A percentile compares a stretch with the other conserved stretches of the same genome.
Evolutionary conservation across 2,113 vertebrate genomes (phyloP).

Genomic region (Ursus arctos): DNA sequence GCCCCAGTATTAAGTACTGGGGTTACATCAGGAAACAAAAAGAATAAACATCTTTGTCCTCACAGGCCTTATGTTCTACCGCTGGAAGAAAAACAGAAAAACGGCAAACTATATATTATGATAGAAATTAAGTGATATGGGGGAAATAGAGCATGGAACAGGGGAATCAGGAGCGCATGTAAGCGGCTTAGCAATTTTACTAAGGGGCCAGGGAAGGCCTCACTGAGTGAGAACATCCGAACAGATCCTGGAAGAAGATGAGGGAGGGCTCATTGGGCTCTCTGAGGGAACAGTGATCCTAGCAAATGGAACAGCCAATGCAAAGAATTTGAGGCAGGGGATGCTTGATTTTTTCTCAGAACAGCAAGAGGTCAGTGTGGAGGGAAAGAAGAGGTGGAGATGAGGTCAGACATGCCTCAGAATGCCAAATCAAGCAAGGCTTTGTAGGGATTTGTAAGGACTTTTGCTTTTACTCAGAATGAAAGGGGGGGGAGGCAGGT

Average conservation of each 20-base stretch:
- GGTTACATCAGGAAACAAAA: not conserved
- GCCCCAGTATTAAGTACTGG: not conserved
- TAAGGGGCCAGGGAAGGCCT: not conserved
- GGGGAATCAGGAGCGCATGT: not conserved
- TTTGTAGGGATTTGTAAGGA: not conserved
- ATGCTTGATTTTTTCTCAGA: not conserved
- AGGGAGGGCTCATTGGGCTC: not conserved
- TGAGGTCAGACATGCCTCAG: not conserved
- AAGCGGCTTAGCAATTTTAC: not conserved
- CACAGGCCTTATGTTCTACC: not conserved
- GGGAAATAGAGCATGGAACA: not conserved
- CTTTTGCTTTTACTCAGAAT: not conserved
- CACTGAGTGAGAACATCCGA: not conserved
- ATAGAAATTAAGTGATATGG: not conserved
- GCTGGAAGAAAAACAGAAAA: not conserved
- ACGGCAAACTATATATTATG: not conserved
- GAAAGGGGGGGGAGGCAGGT: not conserved
- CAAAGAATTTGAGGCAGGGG: not conserved
- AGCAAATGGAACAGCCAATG: not conserved
- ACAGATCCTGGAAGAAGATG: not conserved
- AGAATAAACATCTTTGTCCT: not conserved
- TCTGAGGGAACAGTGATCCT: not conserved
- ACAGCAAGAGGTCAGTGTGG: not conserved
- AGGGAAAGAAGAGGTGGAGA: not conserved
- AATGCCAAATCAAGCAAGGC: not conserved